Evolutionary conservation across 2,888 invertebrate species (phyloP).

Genomic region (Ectemnius cavifrons): DNA sequence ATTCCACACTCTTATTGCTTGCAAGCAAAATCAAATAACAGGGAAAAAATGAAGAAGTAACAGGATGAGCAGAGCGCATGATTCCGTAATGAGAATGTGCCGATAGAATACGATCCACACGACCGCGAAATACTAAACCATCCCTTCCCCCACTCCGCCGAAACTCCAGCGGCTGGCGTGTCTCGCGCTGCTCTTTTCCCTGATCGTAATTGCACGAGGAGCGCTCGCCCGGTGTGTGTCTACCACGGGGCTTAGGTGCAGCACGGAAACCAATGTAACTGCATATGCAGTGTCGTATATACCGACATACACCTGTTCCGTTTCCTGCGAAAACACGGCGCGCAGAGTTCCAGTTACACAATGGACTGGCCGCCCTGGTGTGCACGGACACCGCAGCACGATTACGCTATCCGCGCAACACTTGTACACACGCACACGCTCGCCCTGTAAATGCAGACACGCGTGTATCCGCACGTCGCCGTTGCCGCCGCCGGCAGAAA

Average conservation of each 20-base stretch:
- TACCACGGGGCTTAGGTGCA: slow-evolving; percentile 53
- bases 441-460: too few species aligned
- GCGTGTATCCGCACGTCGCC: background rate
- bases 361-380: slow-evolving; percentile 48
- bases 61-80: background rate
- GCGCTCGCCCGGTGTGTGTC: slow-evolving; percentile 19
- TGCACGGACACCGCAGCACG: slow-evolving; percentile 31
- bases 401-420: slow-evolving; percentile 27
- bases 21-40: too few species aligned
- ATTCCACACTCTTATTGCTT: too few species aligned
- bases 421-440: slow-evolving; percentile 9
- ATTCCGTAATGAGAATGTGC: slow-evolving; percentile 12
- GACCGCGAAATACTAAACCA: slow-evolving; percentile 49
- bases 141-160: background rate
- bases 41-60: background rate
- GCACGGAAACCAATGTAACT: slow-evolving; percentile 69
- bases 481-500: background rate
- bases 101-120: slow-evolving; percentile 46
- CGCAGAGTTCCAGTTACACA: slow-evolving; percentile 68
- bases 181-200: slow-evolving; percentile 3
- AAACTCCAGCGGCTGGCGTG: too few species aligned
- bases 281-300: slow-evolving; percentile 62
- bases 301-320: slow-evolving; percentile 65
- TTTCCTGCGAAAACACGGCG: slow-evolving; percentile 70
- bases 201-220: slow-evolving; percentile 36